Percentiles rank a stretch among this genome's conserved stretches.
Evolutionary conservation across 2,888 invertebrate species (phyloP).

Genomic region (Hypolimnas misippus): DNA sequence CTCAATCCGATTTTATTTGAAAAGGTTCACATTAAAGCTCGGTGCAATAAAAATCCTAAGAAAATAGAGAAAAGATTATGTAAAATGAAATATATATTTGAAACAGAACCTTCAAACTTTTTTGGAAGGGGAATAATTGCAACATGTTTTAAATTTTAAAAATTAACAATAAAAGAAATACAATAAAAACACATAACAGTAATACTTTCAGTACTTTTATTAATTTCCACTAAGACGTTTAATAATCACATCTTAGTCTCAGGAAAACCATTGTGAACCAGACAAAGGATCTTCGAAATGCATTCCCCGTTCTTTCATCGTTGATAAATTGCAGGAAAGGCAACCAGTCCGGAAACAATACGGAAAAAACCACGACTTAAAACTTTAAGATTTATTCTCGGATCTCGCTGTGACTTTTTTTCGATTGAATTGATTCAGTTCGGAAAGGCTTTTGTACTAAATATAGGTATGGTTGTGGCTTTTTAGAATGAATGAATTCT

Average conservation of each 20-base stretch:
- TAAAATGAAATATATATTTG: no score
- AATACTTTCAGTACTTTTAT: slow-evolving; percentile 26
- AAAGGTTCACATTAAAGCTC: no score
- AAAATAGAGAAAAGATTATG: no score
- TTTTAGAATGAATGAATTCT: neutral
- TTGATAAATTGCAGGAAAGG: slow-evolving; percentile 46
- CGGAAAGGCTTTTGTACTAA: neutral
- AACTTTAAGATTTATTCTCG: slow-evolving; percentile 43
- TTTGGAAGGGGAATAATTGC: no score
- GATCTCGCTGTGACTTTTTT: slow-evolving; percentile 23
- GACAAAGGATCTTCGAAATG: slow-evolving; percentile 46
- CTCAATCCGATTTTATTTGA: no score
- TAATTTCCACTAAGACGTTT: slow-evolving; percentile 34
- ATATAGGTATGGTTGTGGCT: neutral
- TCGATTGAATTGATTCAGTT: slow-evolving; percentile 33
- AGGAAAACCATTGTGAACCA: slow-evolving; percentile 38
- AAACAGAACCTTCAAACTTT: no score
- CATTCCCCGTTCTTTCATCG: slow-evolving; percentile 43
- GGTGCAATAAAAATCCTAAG: no score
- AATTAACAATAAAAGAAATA: slow-evolving; percentile 10
- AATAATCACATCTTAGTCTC: slow-evolving; percentile 37
- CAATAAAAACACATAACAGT: neutral
- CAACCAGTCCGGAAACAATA: slow-evolving; percentile 44
- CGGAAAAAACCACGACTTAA: slow-evolving; percentile 41
- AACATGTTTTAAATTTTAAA: no score